A percentile compares a stretch with the other conserved stretches of the same genome.
These are phyloP conservation scores for Euwallacea fornicatus DNA, from an alignment of 1,140 invertebrate genomes.

Conservation along the genomic window DNA sequence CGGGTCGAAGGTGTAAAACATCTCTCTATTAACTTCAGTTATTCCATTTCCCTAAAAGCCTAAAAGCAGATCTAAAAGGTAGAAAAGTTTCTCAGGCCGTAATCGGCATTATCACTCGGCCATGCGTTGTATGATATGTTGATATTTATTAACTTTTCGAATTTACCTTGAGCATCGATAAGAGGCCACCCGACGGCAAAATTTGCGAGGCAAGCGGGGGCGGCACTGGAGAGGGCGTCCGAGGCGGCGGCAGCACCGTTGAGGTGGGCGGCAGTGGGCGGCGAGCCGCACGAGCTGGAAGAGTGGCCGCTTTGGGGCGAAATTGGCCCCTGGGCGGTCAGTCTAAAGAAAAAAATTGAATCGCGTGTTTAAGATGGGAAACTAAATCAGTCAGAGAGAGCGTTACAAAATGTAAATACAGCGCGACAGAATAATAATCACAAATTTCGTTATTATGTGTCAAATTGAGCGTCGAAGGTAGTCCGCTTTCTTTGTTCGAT, in stretches of 20 bases:
- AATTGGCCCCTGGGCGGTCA: constrained; percentile 48
- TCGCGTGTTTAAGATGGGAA: background rate
- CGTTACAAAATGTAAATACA: no score
- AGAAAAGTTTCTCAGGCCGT: no score
- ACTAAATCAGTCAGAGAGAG: background rate
- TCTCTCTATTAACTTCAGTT: no score
- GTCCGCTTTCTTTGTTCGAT: background rate
- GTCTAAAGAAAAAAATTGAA: constrained; percentile 31
- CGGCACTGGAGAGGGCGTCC: constrained; percentile 40
- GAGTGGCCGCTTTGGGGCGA: constrained; percentile 51
- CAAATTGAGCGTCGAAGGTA: no score
- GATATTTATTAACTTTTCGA: background rate
- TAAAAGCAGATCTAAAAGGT: background rate
- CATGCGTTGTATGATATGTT: no score
- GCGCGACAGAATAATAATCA: no score
- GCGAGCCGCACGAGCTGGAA: constrained; percentile 50
- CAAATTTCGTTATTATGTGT: no score
- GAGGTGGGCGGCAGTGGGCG: constrained; percentile 44
- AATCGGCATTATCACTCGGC: no score
- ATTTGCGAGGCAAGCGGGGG: constrained; percentile 42
- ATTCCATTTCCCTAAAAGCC: background rate
- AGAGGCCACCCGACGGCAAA: constrained; percentile 42
- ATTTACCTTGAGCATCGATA: constrained; percentile 40
- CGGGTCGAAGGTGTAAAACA: no score
- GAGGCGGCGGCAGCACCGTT: constrained; percentile 38